Evolutionary conservation across 2,888 invertebrate species (phyloP), one percentile per base, ranked within the genome.

Genomic region (Cephalotes varians): DNA sequence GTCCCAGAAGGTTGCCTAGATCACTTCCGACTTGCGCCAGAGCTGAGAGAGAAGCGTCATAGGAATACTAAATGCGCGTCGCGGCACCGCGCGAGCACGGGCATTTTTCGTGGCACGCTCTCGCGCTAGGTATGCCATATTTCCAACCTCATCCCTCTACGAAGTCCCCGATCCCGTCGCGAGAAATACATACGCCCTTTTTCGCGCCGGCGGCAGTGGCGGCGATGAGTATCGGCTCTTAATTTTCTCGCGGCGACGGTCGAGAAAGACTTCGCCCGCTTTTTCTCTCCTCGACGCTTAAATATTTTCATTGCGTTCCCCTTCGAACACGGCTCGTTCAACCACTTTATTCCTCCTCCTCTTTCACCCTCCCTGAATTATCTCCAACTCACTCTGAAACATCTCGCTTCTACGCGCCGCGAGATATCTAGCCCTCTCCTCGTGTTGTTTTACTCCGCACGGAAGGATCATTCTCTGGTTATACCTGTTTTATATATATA

Each of bases 61-160:
- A 79, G 71, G 77, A 79, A 71, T 79, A 79, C 56, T 79, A 79
- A 79, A 79, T 71, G 56, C 56, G 69, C 40, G 56, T 56, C 56
- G 69, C 31, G 25, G 44, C 47, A 4, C 7, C 44, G 62, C 58
- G 51, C 51, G 51, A 76, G 76, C 76, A 28, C 73, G 5, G 47
- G 9, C 71, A 79, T 79, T 79, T 79, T 79, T 79, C 71, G 56
- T 7, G 54, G 54, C 18, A 4, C 34, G 49, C 62, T 49, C 49
- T 40, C 64, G 37, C 49, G 18, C 51, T n/a, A 40, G 40, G 15
- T 64, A 51, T 21, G 40, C 77, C 71, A 56, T 79, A 58, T 79
- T 79, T 79, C 69, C 31, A 67, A n/a, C 15, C 54, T 25, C 54
- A 18, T 28, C n/a, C 40, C n/a, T 28, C 44, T 12, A 28, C 34